These are phyloP conservation scores for Hydrotaea cyrtoneurina DNA, from an alignment of 2,888 invertebrate genomes.

Conservation along the genomic window DNA sequence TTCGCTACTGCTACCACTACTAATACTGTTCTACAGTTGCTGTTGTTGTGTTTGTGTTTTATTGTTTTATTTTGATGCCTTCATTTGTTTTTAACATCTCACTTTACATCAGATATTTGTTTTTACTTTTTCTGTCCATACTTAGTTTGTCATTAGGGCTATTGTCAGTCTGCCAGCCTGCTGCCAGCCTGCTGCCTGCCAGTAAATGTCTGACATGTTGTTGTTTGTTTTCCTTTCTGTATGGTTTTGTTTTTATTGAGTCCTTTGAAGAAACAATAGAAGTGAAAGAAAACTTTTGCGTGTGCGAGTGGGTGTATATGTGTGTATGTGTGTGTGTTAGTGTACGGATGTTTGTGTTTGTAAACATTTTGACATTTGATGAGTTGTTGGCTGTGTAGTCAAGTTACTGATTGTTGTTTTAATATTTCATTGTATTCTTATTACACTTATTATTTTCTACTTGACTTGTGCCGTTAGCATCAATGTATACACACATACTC, in stretches of 20 bases:
- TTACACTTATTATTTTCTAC: conserved; percentile 61
- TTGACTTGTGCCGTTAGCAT: conserved; percentile 48
- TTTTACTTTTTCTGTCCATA: conserved; percentile 36
- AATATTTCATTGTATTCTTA: conserved; percentile 62
- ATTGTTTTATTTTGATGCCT: conserved; percentile 42
- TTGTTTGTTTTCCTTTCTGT: conserved; percentile 4
- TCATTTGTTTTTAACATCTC: conserved; percentile 55
- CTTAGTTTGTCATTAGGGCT: conserved; percentile 61
- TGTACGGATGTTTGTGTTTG: conserved; percentile 35
- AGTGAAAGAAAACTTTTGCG: conserved; percentile 24
- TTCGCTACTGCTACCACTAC: background rate
- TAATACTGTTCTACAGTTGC: background rate
- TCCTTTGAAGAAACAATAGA: conserved; percentile 15
- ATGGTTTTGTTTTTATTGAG: background rate
- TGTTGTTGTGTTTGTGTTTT: conserved; percentile 12
- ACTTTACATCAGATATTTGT: conserved; percentile 50
- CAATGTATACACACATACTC: background rate
- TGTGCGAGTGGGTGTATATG: background rate
- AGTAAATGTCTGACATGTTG: background rate
- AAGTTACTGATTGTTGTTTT: conserved; percentile 54
- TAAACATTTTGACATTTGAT: conserved; percentile 67
- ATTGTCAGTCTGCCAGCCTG: conserved; percentile 46
- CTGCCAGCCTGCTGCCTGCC: conserved; percentile 25
- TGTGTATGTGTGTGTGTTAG: conserved; percentile 1
- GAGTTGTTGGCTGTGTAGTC: conserved; percentile 46